Evolutionary conservation across 2,113 vertebrate genomes (phyloP), one percentile per base, ranked within the genome.

Genomic region (Sciurus niger): DNA sequence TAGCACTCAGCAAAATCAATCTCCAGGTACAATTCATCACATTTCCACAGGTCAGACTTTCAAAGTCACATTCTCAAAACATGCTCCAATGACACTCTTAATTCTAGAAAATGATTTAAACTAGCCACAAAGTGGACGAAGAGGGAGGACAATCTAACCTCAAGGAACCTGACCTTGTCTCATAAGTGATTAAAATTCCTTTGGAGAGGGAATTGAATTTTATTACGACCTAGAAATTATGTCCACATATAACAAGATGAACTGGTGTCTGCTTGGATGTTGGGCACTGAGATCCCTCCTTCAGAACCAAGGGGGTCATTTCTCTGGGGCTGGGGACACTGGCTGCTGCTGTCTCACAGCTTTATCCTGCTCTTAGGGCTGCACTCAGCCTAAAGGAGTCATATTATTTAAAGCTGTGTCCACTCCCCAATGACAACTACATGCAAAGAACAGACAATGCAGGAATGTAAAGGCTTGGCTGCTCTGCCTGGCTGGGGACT

Each of bases 1-100:
- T 90, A 97, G 97, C 93, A 95, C 76, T 97, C 89, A 97, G 92
- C 80, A 98, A 98, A 98, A 98, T 97, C 97, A 91, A 95, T 98
- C 96, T 97, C 97, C 96, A 87, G 94, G 95, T 95, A 96, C 95
- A 84, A 98, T 98, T 95, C 77, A 96, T 98, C 96, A 98, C 76
- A 93, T 82, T 93, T 83, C 84, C 37, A 77, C 55, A 85, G 97
- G 96, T 97, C 97, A 98, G 90, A 79, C 51, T 97, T 98, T 95
- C 93, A 96, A 95, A 96, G 96, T 95, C 93, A 94, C 74, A 93
- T 74, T 84, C 89, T 96, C 96, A 96, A 96, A 97, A 97, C 92
- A 95, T n/a, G 88, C 93, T 92, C 94, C 97, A 95, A 94, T 92
- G 97, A 97, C 84, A 96, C 84, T 96, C 94, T 98, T 93, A 96